Conservation (phyloP, 2,113 vertebrate species). For the Regulus satrapa region DNA sequence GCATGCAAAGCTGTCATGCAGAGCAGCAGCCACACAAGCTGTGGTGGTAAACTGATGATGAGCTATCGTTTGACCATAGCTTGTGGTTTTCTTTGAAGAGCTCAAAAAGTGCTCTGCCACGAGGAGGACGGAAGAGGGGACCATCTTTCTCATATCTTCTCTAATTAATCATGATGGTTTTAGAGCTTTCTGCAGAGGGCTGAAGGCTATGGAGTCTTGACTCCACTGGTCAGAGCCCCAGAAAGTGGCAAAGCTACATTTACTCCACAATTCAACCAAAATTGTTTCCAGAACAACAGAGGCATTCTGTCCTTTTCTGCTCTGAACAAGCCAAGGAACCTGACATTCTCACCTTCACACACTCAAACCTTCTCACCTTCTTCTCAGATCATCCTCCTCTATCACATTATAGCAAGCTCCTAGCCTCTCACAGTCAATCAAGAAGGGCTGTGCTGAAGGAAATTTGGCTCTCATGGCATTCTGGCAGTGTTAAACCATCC, state of each 20-base stretch:
- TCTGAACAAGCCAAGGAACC: background rate
- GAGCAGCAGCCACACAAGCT: background rate
- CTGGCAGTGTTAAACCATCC: background rate
- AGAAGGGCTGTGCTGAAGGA: background rate
- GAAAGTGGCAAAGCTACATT: background rate
- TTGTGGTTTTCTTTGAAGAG: constrained; percentile 3
- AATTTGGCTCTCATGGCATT: background rate
- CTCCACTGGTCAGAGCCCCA: background rate
- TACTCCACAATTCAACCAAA: background rate
- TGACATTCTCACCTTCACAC: background rate
- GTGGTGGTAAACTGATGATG: background rate
- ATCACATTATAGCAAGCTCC: background rate
- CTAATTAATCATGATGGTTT: background rate
- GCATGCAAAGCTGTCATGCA: background rate
- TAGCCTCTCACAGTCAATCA: background rate
- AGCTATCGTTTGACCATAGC: background rate
- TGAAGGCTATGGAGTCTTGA: background rate
- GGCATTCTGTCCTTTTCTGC: background rate
- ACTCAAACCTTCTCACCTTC: background rate
- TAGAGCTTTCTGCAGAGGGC: background rate
- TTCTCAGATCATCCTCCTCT: background rate
- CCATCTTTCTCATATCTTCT: background rate
- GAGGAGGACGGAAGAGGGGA: background rate
- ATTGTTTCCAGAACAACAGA: background rate
- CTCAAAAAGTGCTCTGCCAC: background rate